Base-by-base conservation (phyloP, 2,797 vertebrate genomes). In the Girardinus metallicus region DNA sequence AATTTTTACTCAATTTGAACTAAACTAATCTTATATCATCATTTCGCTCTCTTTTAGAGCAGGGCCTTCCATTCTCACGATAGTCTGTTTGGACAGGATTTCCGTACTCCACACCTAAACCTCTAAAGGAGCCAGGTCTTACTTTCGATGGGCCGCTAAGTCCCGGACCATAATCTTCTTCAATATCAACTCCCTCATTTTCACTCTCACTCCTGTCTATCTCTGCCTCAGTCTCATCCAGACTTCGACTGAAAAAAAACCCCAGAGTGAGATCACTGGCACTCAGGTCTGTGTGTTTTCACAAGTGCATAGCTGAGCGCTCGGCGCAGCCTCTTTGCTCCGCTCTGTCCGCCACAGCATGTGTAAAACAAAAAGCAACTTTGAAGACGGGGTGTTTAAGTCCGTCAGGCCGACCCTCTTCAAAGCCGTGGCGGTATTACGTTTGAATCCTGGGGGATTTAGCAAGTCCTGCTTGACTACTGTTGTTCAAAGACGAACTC, bases 41-140 rank as follows among this genome's bases (percentile, higher is more conserved):
- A 76, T 66, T 43, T 66, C 29, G 74, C 62, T 46, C 21, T 79
- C 74, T 73, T 83, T 81, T 73, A 51, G 76, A 79, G 55, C 72
- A 0, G 31, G 60, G 86, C 76, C 75, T 80, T 66, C 55, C 70
- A 75, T 91, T 91, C 92, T 91, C 91, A 92, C 85, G 84, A 81
- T 82, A 78, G 85, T 70, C 90, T 95, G 94, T 94, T 96, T 95
- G 92, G 89, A 94, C 92, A 95, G 90, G 87, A 92, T 88, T 72
- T 89, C 86, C 55, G 78, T 81, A 41, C 88, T 88, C 87, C 82
- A 92, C 68, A 79, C 79, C 36, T 26, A 71, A 81, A 81, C 75
- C 80, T 80, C 62, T 76, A 82, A 86, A 89, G 74, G 85, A 18
- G 10, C 81, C 75, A 77, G 88, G 84, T 81, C 72, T 51, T n/a